A percentile compares a stretch with the other conserved stretches of the same genome.
These are phyloP conservation scores for Stichopus horrens DNA, from an alignment of 53 echinoderm and acorn worm species.

Conservation along the genomic window DNA sequence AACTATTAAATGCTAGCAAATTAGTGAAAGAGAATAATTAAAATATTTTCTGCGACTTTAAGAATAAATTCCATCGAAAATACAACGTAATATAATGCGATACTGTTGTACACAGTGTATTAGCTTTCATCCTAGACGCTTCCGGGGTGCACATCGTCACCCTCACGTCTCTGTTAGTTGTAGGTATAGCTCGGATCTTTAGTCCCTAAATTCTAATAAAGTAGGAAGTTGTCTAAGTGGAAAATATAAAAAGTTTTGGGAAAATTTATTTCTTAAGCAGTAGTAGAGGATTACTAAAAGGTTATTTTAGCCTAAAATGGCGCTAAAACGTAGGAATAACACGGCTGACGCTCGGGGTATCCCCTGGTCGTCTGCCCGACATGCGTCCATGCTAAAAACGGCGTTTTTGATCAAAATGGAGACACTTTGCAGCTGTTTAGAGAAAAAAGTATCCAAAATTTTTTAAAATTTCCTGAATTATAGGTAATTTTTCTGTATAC, in stretches of 20 bases:
- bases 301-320: constrained; percentile 35
- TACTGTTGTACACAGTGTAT: neutral
- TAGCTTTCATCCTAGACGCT: neutral
- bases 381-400: constrained; percentile 8
- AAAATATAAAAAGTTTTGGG: constrained; percentile 47
- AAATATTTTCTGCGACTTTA: neutral
- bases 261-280: constrained; percentile 37
- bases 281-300: constrained; percentile 36
- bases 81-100: neutral
- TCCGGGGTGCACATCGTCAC: constrained; percentile 50
- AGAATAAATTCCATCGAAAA: neutral
- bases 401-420: constrained; percentile 22
- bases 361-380: constrained; percentile 29
- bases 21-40: neutral
- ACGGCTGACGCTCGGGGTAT: constrained; percentile 38
- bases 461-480: neutral
- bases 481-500: neutral
- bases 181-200: constrained; percentile 24
- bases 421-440: constrained; percentile 21
- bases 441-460: constrained; percentile 22
- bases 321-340: constrained; percentile 34
- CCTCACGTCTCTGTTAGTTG: constrained; percentile 36
- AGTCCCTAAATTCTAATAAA: constrained; percentile 31
- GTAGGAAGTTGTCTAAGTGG: constrained; percentile 43
- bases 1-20: neutral